Percentiles rank a stretch among this genome's conserved stretches.
Evolutionary conservation across 2,888 invertebrate genomes (phyloP).

Genomic region (Eupithecia pulchellata): DNA sequence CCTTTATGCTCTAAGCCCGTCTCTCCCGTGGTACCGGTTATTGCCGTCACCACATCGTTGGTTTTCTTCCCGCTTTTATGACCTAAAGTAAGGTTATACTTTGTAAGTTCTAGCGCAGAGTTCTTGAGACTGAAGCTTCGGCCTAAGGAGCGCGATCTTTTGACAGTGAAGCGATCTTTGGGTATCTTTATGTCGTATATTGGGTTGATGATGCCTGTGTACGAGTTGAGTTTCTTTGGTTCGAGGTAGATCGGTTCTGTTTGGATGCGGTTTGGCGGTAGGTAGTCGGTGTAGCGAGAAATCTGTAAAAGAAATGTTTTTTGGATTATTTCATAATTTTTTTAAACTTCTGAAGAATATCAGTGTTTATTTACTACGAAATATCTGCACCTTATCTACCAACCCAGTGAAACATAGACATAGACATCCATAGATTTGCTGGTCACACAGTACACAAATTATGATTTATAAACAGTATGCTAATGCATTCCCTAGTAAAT

Average conservation of each 20-base stretch:
- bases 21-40: constrained; percentile 66
- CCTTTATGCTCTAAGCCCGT: constrained; percentile 70
- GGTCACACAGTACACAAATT: too few relatives aligned
- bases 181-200: constrained; percentile 76
- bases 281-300: constrained; percentile 62
- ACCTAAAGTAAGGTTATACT: constrained; percentile 73
- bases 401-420: too few relatives aligned
- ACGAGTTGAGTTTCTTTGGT: constrained; percentile 45
- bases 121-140: constrained; percentile 68
- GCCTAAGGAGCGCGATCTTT: constrained; percentile 74
- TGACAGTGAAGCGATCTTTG: constrained; percentile 71
- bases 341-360: too few relatives aligned
- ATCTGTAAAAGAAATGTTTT: constrained; percentile 49
- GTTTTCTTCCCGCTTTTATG: constrained; percentile 64
- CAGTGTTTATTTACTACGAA: too few relatives aligned
- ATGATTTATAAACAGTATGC: too few relatives aligned
- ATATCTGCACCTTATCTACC: too few relatives aligned
- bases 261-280: constrained; percentile 56
- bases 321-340: too few relatives aligned
- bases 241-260: constrained; percentile 37
- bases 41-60: constrained; percentile 77
- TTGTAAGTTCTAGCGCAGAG: constrained; percentile 59
- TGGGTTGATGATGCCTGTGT: constrained; percentile 77
- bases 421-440: too few relatives aligned
- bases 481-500: too few relatives aligned